phyloP scores from a whole-genome alignment of 2,888 invertebrate species.

The Mayetiola destructor region DNA sequence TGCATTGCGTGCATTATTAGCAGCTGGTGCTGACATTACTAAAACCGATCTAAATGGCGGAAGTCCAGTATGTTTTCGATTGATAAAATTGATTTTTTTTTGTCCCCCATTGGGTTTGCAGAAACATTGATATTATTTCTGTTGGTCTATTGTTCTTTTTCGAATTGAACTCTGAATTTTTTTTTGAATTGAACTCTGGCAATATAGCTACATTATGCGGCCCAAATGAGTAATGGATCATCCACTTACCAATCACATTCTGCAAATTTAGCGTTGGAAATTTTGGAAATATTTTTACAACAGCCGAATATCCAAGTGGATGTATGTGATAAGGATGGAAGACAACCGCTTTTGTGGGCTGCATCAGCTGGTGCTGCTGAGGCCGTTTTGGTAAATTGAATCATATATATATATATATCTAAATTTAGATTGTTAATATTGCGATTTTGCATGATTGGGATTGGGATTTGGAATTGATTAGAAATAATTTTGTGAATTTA shows the following conservation, averaged over 20 bases:
- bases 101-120: background rate
- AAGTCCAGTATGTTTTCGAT: slow-evolving; percentile 43
- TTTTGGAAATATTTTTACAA: slow-evolving; percentile 65
- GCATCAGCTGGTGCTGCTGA: slow-evolving; percentile 91
- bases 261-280: slow-evolving; percentile 36
- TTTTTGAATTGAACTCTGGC: too few species aligned
- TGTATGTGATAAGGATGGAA: slow-evolving; percentile 78
- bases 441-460: too few species aligned
- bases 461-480: too few species aligned
- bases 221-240: slow-evolving; percentile 83
- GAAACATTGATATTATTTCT: background rate
- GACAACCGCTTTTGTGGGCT: slow-evolving; percentile 93
- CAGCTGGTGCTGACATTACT: slow-evolving; percentile 73
- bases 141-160: background rate
- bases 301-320: slow-evolving; percentile 68
- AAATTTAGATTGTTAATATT: too few species aligned
- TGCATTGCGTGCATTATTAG: slow-evolving; percentile 68
- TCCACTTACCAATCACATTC: slow-evolving; percentile 48
- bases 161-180: background rate
- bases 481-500: too few species aligned
- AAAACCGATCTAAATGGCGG: slow-evolving; percentile 89
- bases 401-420: background rate
- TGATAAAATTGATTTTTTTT: too few species aligned
- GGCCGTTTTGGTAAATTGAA: slow-evolving; percentile 59
- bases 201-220: slow-evolving; percentile 74